Percentiles rank a stretch among this genome's conserved stretches.
phyloP scores from a whole-genome alignment of 2,888 invertebrate species.

The Sminthurides aquaticus region DNA sequence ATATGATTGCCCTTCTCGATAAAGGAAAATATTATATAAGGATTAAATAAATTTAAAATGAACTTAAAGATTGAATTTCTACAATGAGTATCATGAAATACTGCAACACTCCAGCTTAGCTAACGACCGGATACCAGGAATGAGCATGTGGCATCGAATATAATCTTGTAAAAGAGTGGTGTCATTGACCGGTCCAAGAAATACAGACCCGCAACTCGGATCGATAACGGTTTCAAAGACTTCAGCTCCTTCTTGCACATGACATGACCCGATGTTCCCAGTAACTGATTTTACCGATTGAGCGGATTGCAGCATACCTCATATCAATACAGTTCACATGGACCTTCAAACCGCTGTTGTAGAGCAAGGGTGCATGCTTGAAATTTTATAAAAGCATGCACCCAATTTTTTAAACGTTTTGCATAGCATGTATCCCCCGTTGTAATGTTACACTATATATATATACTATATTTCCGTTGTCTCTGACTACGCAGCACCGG shows the following conservation, averaged over 20 bases:
- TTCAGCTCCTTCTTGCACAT: not conserved
- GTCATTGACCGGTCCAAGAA: constrained; percentile 1
- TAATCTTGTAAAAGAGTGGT: not conserved
- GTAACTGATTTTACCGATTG: not conserved
- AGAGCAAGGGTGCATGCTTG: not conserved
- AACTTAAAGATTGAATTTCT: too few species aligned
- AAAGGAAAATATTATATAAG: too few species aligned
- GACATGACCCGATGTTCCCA: not conserved
- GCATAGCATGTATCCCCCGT: too few species aligned
- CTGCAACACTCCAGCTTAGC: too few species aligned
- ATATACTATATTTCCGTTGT: too few species aligned
- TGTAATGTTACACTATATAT: too few species aligned
- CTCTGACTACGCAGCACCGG: too few species aligned
- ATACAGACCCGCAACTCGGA: not conserved
- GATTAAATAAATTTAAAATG: too few species aligned
- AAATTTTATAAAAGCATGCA: too few species aligned
- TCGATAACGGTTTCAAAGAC: not conserved
- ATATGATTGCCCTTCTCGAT: too few species aligned
- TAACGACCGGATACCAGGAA: not conserved
- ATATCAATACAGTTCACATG: not conserved
- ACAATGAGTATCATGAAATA: too few species aligned
- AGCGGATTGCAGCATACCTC: not conserved
- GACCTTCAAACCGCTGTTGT: not conserved
- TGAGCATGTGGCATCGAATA: not conserved
- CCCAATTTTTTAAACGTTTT: too few species aligned